A percentile compares a stretch with the other conserved stretches of the same genome.
Conservation (phyloP, 2,888 invertebrate genomes). For the Drosophila prostipennis region DNA sequence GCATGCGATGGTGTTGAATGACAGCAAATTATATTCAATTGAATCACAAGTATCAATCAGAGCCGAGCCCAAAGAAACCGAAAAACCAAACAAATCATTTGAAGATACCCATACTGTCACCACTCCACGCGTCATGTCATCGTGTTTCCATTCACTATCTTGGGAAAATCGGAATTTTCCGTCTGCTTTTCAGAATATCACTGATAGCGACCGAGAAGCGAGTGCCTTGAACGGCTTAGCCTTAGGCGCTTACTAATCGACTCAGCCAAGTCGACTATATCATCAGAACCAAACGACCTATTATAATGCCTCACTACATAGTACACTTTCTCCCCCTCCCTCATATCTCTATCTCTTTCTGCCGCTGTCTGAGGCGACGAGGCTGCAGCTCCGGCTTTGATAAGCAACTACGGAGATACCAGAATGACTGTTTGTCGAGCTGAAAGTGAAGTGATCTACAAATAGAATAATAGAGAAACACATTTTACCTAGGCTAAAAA, state of each 20-base stretch:
- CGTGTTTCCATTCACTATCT: neutral
- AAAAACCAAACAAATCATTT: constrained; percentile 30
- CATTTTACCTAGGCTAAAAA: neutral
- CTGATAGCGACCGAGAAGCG: constrained; percentile 11
- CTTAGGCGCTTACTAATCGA: constrained; percentile 38
- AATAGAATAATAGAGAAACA: constrained; percentile 26
- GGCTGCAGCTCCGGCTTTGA: constrained; percentile 43
- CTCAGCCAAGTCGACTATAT: constrained; percentile 25
- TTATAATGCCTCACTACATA: constrained; percentile 32
- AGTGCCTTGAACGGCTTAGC: constrained; percentile 39
- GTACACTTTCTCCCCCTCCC: neutral
- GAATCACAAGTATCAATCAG: constrained; percentile 65
- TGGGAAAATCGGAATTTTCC: constrained; percentile 10
- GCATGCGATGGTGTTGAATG: constrained; percentile 50
- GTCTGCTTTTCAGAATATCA: constrained; percentile 10
- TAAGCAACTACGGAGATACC: constrained; percentile 49
- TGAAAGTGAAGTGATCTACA: constrained; percentile 71
- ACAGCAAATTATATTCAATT: constrained; percentile 64
- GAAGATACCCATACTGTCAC: constrained; percentile 6
- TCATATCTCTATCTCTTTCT: constrained; percentile 9
- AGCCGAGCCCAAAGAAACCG: constrained; percentile 1
- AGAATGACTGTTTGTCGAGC: constrained; percentile 57
- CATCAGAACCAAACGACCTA: constrained; percentile 64
- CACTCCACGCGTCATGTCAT: neutral
- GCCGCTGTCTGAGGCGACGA: constrained; percentile 21